A percentile compares a stretch with the other conserved stretches of the same genome.
phyloP scores from a whole-genome alignment of 30 jellyfish, hydroid and myxozoan species.

The Pseudorhiza aurosa region DNA sequence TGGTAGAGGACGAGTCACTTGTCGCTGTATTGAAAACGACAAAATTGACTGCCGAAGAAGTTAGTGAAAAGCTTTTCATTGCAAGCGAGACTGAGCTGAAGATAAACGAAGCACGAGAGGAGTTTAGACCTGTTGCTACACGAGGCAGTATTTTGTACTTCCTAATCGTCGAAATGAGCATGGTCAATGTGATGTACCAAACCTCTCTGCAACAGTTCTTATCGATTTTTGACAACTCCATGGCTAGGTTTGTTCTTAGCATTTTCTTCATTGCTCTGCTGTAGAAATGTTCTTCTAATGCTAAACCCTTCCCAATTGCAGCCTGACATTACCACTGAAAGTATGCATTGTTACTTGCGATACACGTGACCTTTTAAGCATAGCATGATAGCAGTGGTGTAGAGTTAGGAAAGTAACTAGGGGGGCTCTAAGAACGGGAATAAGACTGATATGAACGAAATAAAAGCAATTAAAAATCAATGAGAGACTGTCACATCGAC shows the following conservation, averaged over 20 bases:
- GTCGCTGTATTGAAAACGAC: slow-evolving; percentile 92
- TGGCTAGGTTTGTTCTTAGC: slow-evolving; percentile 73
- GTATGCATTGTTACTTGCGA: no score
- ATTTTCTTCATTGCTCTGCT: not conserved
- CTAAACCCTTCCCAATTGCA: no score
- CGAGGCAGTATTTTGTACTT: slow-evolving; percentile 94
- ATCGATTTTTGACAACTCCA: slow-evolving; percentile 78
- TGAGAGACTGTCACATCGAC: no score
- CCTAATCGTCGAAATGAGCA: slow-evolving; percentile 97
- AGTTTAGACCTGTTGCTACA: slow-evolving; percentile 95
- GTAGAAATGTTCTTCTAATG: no score
- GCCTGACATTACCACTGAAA: no score
- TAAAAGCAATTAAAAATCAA: no score
- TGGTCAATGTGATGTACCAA: slow-evolving; percentile 95
- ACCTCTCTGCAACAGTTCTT: slow-evolving; percentile 94
- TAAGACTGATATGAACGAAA: no score
- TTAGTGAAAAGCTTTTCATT: slow-evolving; percentile 86
- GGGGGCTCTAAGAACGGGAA: no score
- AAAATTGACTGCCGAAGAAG: slow-evolving; percentile 93
- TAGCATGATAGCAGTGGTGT: no score
- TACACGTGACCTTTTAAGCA: no score
- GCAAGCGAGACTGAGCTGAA: slow-evolving; percentile 95
- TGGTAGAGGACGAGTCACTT: slow-evolving; percentile 92
- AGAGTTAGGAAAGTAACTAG: no score
- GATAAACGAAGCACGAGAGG: slow-evolving; percentile 93